phyloP scores from a whole-genome alignment of 2,113 vertebrate genomes.

The Lepus europaeus region DNA sequence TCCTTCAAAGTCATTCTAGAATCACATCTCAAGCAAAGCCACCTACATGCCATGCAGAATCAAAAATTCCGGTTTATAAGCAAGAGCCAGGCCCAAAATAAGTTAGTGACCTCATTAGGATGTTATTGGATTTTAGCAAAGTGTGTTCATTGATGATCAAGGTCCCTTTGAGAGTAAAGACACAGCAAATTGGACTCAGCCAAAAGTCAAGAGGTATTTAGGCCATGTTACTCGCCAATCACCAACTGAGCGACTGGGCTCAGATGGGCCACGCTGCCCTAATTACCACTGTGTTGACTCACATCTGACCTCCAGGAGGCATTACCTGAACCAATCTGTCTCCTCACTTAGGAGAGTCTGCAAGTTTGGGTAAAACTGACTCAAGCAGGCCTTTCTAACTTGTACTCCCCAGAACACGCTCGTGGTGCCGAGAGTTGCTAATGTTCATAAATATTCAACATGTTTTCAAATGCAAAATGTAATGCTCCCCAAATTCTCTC shows the following conservation, averaged over 20 bases:
- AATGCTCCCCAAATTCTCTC: constrained; percentile 8
- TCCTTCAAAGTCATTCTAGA: constrained; percentile 80
- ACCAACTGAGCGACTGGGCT: not conserved
- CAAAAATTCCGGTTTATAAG: constrained; percentile 5
- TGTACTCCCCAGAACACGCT: not conserved
- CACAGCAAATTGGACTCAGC: not conserved
- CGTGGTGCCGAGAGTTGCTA: not conserved
- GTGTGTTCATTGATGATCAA: not conserved
- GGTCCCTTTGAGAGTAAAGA: not conserved
- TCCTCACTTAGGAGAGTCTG: not conserved
- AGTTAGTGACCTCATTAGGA: constrained; percentile 60
- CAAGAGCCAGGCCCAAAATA: not conserved
- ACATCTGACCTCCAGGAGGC: not conserved
- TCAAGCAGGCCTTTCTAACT: not conserved
- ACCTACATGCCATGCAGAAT: not conserved
- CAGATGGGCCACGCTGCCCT: not conserved
- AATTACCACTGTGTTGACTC: not conserved
- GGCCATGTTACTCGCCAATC: not conserved
- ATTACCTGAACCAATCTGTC: not conserved
- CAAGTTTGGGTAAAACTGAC: not conserved
- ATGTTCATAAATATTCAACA: constrained; percentile 28
- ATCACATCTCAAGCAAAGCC: constrained; percentile 4
- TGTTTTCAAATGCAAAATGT: not conserved
- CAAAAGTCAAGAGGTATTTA: constrained; percentile 14
- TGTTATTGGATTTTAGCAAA: not conserved